Conservation (phyloP, 2,888 invertebrate genomes). For the Gymnoscelis rufifasciata region DNA sequence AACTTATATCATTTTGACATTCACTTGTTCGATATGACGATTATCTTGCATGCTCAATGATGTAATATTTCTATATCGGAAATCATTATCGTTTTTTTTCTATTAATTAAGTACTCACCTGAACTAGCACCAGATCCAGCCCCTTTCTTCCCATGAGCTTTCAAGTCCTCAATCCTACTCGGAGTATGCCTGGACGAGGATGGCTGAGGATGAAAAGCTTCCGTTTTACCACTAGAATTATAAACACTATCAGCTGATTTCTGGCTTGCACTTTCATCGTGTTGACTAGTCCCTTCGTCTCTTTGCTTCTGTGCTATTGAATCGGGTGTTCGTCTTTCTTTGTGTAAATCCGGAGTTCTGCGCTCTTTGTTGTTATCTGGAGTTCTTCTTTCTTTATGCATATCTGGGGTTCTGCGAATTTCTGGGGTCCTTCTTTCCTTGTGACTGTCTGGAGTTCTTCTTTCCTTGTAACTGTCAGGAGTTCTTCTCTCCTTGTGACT, state of each 20-base stretch:
- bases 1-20: too few species aligned
- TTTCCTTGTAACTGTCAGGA: constrained; percentile 50
- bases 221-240: constrained; percentile 72
- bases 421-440: constrained; percentile 60
- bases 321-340: constrained; percentile 56
- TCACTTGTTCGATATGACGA: too few species aligned
- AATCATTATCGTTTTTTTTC: too few species aligned
- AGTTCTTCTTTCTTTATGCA: constrained; percentile 48
- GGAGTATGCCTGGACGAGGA: constrained; percentile 72
- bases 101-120: constrained; percentile 44
- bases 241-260: constrained; percentile 79
- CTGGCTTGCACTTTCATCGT: constrained; percentile 68
- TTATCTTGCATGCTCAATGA: too few species aligned
- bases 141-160: constrained; percentile 66
- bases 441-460: constrained; percentile 58
- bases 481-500: constrained; percentile 48
- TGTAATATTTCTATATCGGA: too few species aligned
- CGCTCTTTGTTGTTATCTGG: constrained; percentile 53
- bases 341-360: constrained; percentile 57
- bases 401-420: constrained; percentile 61
- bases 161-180: constrained; percentile 71
- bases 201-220: constrained; percentile 63
- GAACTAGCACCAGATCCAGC: constrained; percentile 82
- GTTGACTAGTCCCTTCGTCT: constrained; percentile 50
- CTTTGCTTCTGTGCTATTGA: constrained; percentile 52